Conservation (phyloP, 35 echinoderm and acorn worm genomes). For the Apostichopus californicus region DNA sequence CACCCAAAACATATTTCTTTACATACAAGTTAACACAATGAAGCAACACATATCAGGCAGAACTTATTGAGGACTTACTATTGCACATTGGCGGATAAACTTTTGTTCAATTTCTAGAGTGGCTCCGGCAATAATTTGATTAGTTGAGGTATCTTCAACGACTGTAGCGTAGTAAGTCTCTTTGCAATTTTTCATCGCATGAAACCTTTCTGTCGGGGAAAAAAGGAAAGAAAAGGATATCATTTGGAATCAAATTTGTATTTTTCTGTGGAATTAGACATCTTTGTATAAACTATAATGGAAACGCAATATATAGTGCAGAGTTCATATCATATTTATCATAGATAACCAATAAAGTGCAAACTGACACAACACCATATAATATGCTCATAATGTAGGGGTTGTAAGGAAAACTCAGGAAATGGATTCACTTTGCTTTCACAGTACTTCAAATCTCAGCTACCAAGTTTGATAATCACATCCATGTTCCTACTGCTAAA, state of each 20-base stretch:
- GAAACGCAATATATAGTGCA: background rate
- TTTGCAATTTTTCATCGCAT: slow-evolving; percentile 63
- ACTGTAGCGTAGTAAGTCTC: slow-evolving; percentile 80
- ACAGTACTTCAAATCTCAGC: no score
- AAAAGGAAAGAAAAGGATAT: background rate
- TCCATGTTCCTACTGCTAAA: no score
- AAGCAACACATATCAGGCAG: no score
- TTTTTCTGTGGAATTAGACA: background rate
- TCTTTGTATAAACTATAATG: background rate
- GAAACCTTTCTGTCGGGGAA: slow-evolving; percentile 64
- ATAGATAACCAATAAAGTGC: no score
- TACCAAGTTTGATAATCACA: no score
- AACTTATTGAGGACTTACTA: slow-evolving; percentile 44
- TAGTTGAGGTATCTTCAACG: slow-evolving; percentile 70
- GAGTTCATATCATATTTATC: no score
- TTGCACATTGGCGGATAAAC: slow-evolving; percentile 77
- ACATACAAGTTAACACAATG: no score
- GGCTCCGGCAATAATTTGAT: slow-evolving; percentile 74
- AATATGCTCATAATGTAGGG: no score
- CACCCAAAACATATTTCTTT: no score
- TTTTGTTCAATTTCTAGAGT: slow-evolving; percentile 87
- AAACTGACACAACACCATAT: no score
- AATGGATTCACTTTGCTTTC: no score
- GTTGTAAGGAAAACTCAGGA: no score
- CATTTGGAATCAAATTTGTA: background rate